Base-by-base conservation (phyloP, 2,888 invertebrate genomes). In the Anticlea derivata region DNA sequence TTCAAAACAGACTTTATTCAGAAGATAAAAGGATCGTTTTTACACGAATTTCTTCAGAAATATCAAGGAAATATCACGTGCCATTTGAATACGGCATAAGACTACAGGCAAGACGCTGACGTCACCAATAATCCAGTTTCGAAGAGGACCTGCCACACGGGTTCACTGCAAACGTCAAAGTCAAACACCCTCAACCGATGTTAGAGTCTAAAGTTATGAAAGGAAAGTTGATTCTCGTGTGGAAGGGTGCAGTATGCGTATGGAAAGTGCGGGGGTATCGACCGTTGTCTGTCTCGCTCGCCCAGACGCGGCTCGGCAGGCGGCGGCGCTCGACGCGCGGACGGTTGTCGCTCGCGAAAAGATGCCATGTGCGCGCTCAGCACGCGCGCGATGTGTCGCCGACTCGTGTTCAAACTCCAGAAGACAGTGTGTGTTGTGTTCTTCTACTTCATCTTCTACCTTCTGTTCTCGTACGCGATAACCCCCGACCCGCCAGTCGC, bases 371-470 rank as follows among this genome's bases (percentile, higher is more conserved):
- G 55, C 60, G 54, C 51, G 61, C 38, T 34, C 34, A 45, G 44
- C 8, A 53, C 70, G 75, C 40, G 29, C 52, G 52, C 66, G 61
- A 81, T 81, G 77, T 77, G 70, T 52, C 72, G 77, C 68, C 78
- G 80, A 40, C 71, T 71, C 58, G 60, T 77, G 48, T 68, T 73
- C 47, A 78, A 70, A 68, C 48, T 75, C 26, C 73, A 75, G 57
- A 80, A 73, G 63, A 59, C 65, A 41, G 56, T 77, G 51, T 56
- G 70, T 37, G 46, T 75, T 22, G 50, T 77, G 44, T 35, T 75
- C 5, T 50, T 70, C n/a, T 83, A 82, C 60, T 44, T 71, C 40
- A 56, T 63, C 17, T 4, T 74, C 0, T 79, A 78, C 64, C 24
- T 75, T 12, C 22, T 78, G 4, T 29, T 79, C 8, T 71, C 70